These are phyloP conservation scores for Macaria liturata DNA, from an alignment of 2,888 invertebrate species.

Conservation along the genomic window DNA sequence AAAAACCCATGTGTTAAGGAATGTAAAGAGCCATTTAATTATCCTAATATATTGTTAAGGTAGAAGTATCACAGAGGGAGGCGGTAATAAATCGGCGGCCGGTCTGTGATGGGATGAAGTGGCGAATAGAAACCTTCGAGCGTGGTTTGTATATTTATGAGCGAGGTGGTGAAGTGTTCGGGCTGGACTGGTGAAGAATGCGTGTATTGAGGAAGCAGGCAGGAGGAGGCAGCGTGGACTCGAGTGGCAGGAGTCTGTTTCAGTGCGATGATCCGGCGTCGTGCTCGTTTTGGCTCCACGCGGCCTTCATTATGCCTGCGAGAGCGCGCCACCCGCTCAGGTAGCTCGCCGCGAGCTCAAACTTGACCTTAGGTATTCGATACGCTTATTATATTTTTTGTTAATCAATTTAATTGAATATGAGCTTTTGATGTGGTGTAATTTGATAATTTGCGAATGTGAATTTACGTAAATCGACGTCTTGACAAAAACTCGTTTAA, in stretches of 20 bases:
- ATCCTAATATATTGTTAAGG: conserved; percentile 83
- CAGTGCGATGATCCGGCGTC: conserved; percentile 75
- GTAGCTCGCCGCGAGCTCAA: conserved; percentile 71
- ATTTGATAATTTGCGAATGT: conserved; percentile 74
- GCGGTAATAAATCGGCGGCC: conserved; percentile 75
- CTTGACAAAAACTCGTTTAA: conserved; percentile 62
- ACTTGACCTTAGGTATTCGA: conserved; percentile 79
- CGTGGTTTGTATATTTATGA: conserved; percentile 23
- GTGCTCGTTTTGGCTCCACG: conserved; percentile 71
- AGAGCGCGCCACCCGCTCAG: conserved; percentile 69
- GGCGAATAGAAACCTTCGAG: conserved; percentile 55
- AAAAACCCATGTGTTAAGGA: conserved; percentile 82
- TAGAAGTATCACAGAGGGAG: conserved; percentile 62
- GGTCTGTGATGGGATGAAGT: conserved; percentile 57
- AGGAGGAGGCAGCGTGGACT: conserved; percentile 51
- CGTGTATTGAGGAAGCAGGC: conserved; percentile 26
- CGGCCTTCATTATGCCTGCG: conserved; percentile 78
- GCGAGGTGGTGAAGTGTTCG: conserved; percentile 9
- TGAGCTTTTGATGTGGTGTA: conserved; percentile 74
- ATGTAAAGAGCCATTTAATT: conserved; percentile 83
- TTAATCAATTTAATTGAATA: conserved; percentile 67
- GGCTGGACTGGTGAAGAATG: conserved; percentile 1
- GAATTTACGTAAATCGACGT: conserved; percentile 59
- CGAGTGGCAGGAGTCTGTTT: conserved; percentile 59
- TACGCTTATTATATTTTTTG: conserved; percentile 72